Base-by-base conservation (phyloP, 2,113 vertebrate species). In the Gobius niger region DNA sequence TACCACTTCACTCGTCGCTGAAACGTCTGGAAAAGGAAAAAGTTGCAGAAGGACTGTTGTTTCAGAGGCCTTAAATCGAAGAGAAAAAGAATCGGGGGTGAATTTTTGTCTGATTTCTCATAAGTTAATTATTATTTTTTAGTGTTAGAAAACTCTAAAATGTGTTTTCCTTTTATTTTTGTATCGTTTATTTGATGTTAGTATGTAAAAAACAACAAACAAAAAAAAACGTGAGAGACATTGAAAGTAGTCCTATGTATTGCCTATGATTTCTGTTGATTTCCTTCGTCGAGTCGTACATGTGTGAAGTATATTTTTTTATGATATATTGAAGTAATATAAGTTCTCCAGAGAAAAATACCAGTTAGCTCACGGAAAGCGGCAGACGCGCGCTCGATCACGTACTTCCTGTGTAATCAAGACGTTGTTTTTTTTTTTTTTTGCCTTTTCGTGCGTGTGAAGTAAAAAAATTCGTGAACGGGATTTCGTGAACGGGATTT, bases 271-370 rank as follows among this genome's bases (percentile, higher is more conserved):
- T 87, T 77, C 12, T 71, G 85, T 85, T 84, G 67, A 82, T 86
- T 88, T 86, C 16, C 78, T 77, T 85, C 46, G 69, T 86, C 88
- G 71, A 80, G 87, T 90, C 81, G 88, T 88, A 78, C 86, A 87
- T 89, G 87, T 88, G 86, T 88, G 85, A 90, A 88, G 80, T 91
- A 89, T 92, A 88, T 89, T 92, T 92, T 92, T 92, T 90, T 91
- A 92, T 89, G 69, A 86, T 85, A 86, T 85, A 83, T 82, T 87
- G 85, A 90, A 87, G 81, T 87, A 89, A 88, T 90, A 88, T 90
- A 89, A 86, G 87, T 91, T 89, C 82, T 92, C 83, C 85, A 89
- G 85, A 90, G 88, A 83, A 91, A 86, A 84, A 80, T 77, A 82
- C 69, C 85, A 85, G 85, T 78, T 80, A 77, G n/a, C 82, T 87